These are phyloP conservation scores for Leuctra nigra DNA, from an alignment of 2,888 invertebrate genomes.

Conservation along the genomic window DNA sequence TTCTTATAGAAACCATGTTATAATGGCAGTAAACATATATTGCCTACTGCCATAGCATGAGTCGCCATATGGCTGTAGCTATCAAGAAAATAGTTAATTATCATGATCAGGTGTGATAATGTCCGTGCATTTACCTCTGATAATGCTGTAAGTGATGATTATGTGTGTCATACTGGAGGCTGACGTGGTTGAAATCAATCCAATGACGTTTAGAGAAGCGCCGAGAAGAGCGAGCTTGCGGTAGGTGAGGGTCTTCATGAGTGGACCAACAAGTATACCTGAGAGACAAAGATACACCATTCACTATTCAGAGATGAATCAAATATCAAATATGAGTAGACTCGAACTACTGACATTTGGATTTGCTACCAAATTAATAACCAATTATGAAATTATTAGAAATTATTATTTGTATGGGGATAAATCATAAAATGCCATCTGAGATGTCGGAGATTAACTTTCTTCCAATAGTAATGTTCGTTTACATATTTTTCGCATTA, in stretches of 20 bases:
- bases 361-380: too few relatives aligned
- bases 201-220: conserved; percentile 57
- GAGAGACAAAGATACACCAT: neutral
- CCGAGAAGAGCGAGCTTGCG: conserved; percentile 63
- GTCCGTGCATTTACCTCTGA: conserved; percentile 53
- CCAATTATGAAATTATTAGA: too few relatives aligned
- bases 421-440: too few relatives aligned
- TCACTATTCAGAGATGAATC: neutral
- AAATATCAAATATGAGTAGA: too few relatives aligned
- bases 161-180: conserved; percentile 66
- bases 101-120: neutral
- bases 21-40: too few relatives aligned
- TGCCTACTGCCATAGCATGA: too few relatives aligned
- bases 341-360: too few relatives aligned
- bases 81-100: neutral
- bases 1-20: too few relatives aligned
- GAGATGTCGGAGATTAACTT: too few relatives aligned
- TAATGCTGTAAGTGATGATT: conserved; percentile 63
- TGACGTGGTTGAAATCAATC: conserved; percentile 59
- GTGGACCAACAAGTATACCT: conserved; percentile 65
- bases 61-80: neutral
- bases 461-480: too few relatives aligned
- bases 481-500: too few relatives aligned
- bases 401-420: too few relatives aligned
- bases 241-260: conserved; percentile 67